Evolutionary conservation across 2,797 vertebrate species (phyloP).

Genomic region (Euphonia xanthogaster): DNA sequence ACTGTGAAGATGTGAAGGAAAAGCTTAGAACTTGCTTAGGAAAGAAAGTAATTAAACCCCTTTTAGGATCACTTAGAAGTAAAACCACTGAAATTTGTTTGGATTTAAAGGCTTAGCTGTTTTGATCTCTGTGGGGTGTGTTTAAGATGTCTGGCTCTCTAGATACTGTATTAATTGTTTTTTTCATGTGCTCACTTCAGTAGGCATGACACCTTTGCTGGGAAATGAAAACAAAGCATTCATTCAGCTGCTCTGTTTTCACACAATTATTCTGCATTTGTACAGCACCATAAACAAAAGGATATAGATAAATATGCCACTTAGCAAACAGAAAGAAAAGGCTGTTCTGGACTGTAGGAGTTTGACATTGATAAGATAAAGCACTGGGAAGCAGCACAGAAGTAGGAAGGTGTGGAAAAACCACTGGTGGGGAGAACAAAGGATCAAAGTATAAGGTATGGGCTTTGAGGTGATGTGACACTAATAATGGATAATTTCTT

Average conservation of each 20-base stretch:
- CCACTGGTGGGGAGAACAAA: background rate
- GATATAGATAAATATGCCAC: background rate
- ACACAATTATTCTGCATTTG: background rate
- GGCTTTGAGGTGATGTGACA: background rate
- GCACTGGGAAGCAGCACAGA: background rate
- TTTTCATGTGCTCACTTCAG: background rate
- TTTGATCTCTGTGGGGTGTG: background rate
- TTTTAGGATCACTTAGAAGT: slow-evolving; percentile 25
- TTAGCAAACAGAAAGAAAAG: background rate
- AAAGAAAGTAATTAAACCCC: slow-evolving; percentile 8
- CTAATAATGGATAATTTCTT: background rate
- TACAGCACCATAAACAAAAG: background rate
- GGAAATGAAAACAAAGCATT: background rate
- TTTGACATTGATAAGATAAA: background rate
- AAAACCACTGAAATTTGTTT: background rate
- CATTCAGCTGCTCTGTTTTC: background rate
- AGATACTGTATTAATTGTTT: background rate
- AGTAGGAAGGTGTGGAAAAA: background rate
- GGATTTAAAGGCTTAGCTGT: slow-evolving; percentile 10
- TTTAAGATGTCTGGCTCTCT: background rate
- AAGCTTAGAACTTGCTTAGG: background rate
- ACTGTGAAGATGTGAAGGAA: background rate
- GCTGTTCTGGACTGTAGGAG: background rate
- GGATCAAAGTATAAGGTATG: background rate
- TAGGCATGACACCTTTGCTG: background rate